These are phyloP conservation scores for Rallus crepitans DNA, from an alignment of 2,797 vertebrate genomes.

Conservation along the genomic window DNA sequence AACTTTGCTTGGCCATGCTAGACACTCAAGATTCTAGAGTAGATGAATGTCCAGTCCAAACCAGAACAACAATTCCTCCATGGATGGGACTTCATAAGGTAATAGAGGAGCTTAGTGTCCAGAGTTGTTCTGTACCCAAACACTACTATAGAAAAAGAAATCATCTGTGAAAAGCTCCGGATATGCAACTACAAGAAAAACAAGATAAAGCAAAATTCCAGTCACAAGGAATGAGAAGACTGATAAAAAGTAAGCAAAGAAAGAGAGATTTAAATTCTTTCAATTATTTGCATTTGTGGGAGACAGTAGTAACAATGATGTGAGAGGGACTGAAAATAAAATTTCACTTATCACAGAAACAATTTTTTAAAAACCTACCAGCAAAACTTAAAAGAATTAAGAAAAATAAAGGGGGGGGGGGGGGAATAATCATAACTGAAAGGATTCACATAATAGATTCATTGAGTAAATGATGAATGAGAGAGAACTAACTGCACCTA, in stretches of 20 bases:
- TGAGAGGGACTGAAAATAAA: not conserved
- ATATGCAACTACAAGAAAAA: not conserved
- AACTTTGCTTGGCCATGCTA: not conserved
- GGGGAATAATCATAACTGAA: not conserved
- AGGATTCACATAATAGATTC: not conserved
- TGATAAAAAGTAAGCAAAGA: not conserved
- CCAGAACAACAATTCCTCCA: not conserved
- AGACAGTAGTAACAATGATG: not conserved
- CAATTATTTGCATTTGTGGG: not conserved
- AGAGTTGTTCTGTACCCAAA: not conserved
- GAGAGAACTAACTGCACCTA: not conserved
- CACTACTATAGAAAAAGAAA: not conserved
- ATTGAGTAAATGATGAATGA: not conserved
- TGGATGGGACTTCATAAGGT: not conserved
- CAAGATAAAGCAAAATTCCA: not conserved
- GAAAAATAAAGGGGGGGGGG: not conserved
- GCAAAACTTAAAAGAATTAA: not conserved
- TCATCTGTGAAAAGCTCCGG: not conserved
- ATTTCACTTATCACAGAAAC: not conserved
- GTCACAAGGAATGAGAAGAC: not conserved
- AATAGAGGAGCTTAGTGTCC: not conserved
- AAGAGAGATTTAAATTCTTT: not conserved
- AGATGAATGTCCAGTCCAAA: not conserved
- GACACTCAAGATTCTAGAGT: not conserved
- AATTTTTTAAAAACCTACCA: fast-evolving